Conservation (phyloP, 2,113 vertebrate species). For the Callorhinus ursinus region DNA sequence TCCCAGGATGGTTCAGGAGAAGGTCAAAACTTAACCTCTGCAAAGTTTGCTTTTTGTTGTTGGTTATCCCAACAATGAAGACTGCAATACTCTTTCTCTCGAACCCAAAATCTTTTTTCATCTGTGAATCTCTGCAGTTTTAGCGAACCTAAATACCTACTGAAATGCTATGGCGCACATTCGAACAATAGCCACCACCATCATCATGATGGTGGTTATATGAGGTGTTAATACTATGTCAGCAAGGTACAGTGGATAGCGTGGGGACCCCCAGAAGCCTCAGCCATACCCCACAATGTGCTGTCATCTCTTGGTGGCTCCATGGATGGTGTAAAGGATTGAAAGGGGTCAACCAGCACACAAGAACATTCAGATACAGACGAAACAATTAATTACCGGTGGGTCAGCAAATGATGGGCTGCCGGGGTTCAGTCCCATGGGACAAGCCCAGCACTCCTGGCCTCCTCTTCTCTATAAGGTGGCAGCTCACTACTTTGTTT, state of each 20-base stretch:
- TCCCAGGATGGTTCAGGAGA: conserved; percentile 32
- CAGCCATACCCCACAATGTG: rapidly evolving
- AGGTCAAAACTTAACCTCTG: neutral
- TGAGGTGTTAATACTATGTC: rapidly evolving
- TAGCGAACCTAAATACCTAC: conserved; percentile 29
- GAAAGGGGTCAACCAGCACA: neutral
- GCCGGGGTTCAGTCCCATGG: neutral
- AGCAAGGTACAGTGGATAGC: neutral
- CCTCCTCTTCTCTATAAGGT: neutral
- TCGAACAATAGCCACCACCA: neutral
- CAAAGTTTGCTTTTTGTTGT: neutral
- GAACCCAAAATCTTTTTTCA: neutral
- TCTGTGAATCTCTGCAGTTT: neutral
- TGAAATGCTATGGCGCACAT: conserved; percentile 3
- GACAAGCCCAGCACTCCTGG: neutral
- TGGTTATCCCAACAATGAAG: conserved; percentile 25
- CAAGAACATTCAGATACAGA: neutral
- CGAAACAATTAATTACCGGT: neutral
- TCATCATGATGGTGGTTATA: too few relatives aligned
- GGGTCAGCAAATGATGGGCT: neutral
- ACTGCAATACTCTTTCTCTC: conserved; percentile 3
- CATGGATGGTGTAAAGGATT: neutral
- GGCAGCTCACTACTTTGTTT: neutral
- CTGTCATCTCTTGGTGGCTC: neutral
- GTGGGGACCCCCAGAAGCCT: neutral